Evolutionary conservation across 2,888 invertebrate species (phyloP).

Genomic region (Nemurella pictetii): DNA sequence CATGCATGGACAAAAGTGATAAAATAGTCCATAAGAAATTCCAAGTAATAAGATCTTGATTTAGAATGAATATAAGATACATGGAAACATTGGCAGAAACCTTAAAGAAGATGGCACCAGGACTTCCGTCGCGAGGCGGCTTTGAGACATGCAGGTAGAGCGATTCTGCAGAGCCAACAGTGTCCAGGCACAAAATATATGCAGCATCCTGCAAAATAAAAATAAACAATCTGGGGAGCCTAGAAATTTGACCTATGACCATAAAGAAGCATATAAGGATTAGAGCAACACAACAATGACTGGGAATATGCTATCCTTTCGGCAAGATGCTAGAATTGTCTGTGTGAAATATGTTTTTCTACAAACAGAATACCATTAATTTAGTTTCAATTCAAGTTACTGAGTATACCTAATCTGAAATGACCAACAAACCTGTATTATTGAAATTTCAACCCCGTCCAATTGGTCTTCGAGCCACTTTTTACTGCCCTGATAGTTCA

Average conservation of each 20-base stretch:
- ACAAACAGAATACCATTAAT: no score
- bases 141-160: constrained; percentile 94
- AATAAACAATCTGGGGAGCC: no score
- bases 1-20: not conserved
- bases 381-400: no score
- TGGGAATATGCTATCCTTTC: no score
- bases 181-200: constrained; percentile 88
- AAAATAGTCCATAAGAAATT: no score
- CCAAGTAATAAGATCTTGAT: not conserved
- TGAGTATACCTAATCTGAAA: no score
- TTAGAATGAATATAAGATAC: not conserved
- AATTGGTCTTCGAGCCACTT: constrained; percentile 94
- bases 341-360: no score
- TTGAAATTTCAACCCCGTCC: constrained; percentile 72
- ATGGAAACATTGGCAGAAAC: constrained; percentile 45
- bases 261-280: no score
- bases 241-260: no score
- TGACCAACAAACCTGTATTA: constrained; percentile 64
- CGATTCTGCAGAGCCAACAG: constrained; percentile 66
- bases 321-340: no score
- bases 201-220: constrained; percentile 72
- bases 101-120: constrained; percentile 60
- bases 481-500: constrained; percentile 93
- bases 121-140: constrained; percentile 84
- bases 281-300: no score